These are phyloP conservation scores for Anastrepha obliqua DNA, from an alignment of 1,140 invertebrate genomes.

Conservation along the genomic window DNA sequence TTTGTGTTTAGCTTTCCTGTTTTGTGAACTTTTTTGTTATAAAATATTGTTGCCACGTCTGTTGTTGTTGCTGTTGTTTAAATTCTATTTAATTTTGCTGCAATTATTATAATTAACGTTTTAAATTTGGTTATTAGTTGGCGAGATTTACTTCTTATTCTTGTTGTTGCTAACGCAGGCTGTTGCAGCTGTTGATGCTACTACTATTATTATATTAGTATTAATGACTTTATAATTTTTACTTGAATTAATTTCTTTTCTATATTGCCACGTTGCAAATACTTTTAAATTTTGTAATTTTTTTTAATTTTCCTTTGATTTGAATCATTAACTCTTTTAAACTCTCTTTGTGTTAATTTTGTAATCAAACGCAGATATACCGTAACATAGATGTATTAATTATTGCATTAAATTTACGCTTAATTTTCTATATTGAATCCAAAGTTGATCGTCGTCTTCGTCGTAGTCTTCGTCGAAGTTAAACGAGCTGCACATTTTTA, in stretches of 20 bases:
- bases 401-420: conserved; percentile 30
- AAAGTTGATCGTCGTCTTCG: conserved; percentile 46
- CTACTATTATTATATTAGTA: neutral
- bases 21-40: conserved; percentile 29
- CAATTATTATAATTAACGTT: conserved; percentile 16
- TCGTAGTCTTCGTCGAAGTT: conserved; percentile 22
- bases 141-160: neutral
- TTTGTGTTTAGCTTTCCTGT: conserved; percentile 27
- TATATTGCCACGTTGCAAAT: neutral
- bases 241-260: neutral
- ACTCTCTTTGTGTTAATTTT: conserved; percentile 35
- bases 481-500: conserved; percentile 24
- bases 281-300: conserved; percentile 3
- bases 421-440: conserved; percentile 45
- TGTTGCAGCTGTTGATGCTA: conserved; percentile 16
- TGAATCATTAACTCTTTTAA: neutral
- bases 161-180: conserved; percentile 13
- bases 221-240: neutral
- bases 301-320: neutral
- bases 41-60: conserved; percentile 34
- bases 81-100: conserved; percentile 19
- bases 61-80: conserved; percentile 33
- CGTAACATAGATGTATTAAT: conserved; percentile 15
- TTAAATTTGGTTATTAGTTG: conserved; percentile 24
- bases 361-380: neutral